Evolutionary conservation across 1,140 invertebrate species (phyloP), one percentile per base, ranked within the genome.

Genomic region (Drosophila quadrilineata): DNA sequence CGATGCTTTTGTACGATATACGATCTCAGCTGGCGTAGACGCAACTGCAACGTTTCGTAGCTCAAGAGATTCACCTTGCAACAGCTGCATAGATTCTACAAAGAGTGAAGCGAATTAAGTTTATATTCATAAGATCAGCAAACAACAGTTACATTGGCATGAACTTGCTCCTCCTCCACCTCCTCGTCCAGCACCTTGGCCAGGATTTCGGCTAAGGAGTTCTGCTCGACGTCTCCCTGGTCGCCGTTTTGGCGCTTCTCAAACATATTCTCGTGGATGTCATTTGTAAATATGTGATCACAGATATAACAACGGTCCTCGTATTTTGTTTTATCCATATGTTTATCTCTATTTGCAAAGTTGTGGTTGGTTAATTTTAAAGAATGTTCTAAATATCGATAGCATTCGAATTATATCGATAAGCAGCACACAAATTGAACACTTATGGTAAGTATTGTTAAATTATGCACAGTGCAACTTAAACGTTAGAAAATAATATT

Each of bases 31-130:
- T n/a, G n/a, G n/a, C n/a, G n/a, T n/a, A n/a, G n/a, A 0, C 58
- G 35, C 2, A 45, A 8, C 28, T 22, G 12, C 0, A 14, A 17
- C 22, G 41, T 35, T 10, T 68, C 59, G 16, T 33, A 68, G 10
- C 63, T 48, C 9, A 68, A 33, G 6, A 68, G 35, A 21, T 28
- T 49, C 9, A 68, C 43, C 17, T 68, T 68, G 29, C 65, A 68
- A 9, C n/a, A 49, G 45, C 65, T 63, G 43, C 65, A 68, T 6
- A 68, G 5, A 6, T 36, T 31, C 65, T 68, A 45, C 12, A 28
- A 48, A 2, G 8, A 6, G 4, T 14, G 2, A 29, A 16, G 10
- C 3, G 6, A 22, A 12, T 36, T 19, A 36, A 49, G 19, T 26
- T 26, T 22, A 24, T 14, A 16, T 14, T 36, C 16, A 16, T 43